Percentiles rank a stretch among this genome's conserved stretches.
These are phyloP conservation scores for Sialis lutaria DNA, from an alignment of 2,888 invertebrate species.

Conservation along the genomic window DNA sequence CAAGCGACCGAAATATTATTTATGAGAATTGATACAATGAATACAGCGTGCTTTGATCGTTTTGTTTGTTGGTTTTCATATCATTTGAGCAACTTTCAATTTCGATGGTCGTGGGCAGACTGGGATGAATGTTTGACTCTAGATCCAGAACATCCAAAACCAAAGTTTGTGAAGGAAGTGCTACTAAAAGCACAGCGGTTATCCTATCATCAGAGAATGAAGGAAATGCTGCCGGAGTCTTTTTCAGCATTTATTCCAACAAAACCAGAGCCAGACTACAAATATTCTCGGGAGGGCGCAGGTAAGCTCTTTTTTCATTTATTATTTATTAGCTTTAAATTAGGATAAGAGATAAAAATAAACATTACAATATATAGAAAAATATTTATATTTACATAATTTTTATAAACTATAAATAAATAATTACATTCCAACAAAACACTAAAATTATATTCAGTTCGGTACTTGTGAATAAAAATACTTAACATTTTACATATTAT, in stretches of 20 bases:
- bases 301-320: constrained; percentile 36
- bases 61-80: constrained; percentile 97
- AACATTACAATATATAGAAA: not conserved
- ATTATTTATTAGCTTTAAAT: not conserved
- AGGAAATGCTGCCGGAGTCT: constrained; percentile 78
- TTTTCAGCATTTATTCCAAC: constrained; percentile 72
- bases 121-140: constrained; percentile 78
- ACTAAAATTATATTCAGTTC: no score
- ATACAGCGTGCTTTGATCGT: constrained; percentile 89
- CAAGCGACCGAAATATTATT: constrained; percentile 96
- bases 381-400: not conserved
- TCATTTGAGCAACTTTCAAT: constrained; percentile 97
- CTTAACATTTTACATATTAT: no score
- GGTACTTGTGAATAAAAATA: no score
- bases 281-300: constrained; percentile 78
- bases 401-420: not conserved
- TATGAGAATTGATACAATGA: constrained; percentile 92
- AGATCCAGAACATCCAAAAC: constrained; percentile 78
- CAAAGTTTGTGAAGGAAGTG: constrained; percentile 86
- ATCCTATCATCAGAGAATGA: constrained; percentile 86
- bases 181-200: constrained; percentile 77
- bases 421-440: no score
- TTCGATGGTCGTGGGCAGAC: constrained; percentile 97
- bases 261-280: constrained; percentile 74
- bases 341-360: no score